Evolutionary conservation across 2,113 vertebrate genomes (phyloP), one percentile per base, ranked within the genome.

Genomic region (Cinclus mexicanus): DNA sequence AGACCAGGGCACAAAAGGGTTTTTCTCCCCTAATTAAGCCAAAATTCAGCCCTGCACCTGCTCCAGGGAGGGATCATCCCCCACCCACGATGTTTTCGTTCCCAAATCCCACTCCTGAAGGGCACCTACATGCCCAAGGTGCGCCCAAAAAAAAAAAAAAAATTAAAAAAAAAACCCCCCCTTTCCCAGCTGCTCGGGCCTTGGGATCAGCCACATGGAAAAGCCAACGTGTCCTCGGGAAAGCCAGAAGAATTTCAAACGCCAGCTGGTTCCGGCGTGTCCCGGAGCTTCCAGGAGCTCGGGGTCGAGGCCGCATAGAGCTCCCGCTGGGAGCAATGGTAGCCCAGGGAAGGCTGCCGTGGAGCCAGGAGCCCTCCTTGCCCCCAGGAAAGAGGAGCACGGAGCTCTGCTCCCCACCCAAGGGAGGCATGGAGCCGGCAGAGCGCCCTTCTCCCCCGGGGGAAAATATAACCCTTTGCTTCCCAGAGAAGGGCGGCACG

Each of bases 1-100:
- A 69, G 1, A 63, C 0, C n/a, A 4, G 7, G 31, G 22, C 17
- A 19, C 7, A 70, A 78, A 53, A 0, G 2, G 9, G 0, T 18
- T 57, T 42, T 23, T 3, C 11, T 8, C 4, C 8, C 11, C 7
- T 41, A 33, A 3, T 2, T 44, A 37, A 1, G 23, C 24, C 12
- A 6, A 59, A 64, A 61, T 74, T 74, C 56, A 59, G 16, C 78
- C 4, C 5, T 6, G 23, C 25, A 6, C 33, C 12, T 9, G n/a
- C 47, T 67, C 60, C 61, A 7, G 1, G 2, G 9, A 21, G 3
- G 14, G 8, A 7, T 7, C 42, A 21, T 3, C 12, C 7, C 1
- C 4, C 18, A 52, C 8, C 15, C 2, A 0, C 0, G 23, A 14
- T 9, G 42, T 1, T 59, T 25, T 31, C 6, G 42, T 25, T 46